These are phyloP conservation scores for Nebria brevicollis DNA, from an alignment of 2,888 invertebrate genomes.

Conservation along the genomic window DNA sequence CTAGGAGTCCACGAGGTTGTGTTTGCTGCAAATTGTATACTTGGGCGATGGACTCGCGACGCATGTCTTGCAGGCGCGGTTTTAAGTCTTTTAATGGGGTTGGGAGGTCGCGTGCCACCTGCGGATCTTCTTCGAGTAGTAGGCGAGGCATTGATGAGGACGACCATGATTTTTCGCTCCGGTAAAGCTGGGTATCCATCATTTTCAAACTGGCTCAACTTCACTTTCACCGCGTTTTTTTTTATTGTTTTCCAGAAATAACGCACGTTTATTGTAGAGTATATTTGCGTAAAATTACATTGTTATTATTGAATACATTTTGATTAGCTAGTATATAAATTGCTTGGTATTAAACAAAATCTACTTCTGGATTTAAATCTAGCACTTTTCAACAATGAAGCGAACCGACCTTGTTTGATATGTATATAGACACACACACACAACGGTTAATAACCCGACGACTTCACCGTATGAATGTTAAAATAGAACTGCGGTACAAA, in stretches of 20 bases:
- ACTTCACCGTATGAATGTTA: no score
- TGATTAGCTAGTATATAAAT: no score
- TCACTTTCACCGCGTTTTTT: no score
- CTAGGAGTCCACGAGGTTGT: slow-evolving; percentile 12
- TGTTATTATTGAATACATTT: no score
- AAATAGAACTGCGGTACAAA: no score
- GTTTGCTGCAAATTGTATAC: slow-evolving; percentile 24
- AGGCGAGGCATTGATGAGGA: slow-evolving; percentile 40
- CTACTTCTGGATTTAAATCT: no score
- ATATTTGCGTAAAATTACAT: no score
- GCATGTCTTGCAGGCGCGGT: slow-evolving; percentile 27
- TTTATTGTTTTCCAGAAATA: no score
- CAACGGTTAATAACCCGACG: no score
- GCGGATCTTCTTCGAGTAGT: slow-evolving; percentile 13
- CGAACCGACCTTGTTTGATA: not conserved
- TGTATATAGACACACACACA: no score
- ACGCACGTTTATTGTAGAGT: no score
- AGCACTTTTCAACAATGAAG: not conserved
- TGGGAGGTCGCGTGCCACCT: slow-evolving; percentile 25
- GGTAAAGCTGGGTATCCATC: slow-evolving; percentile 42
- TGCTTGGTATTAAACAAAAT: no score
- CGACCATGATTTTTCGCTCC: slow-evolving; percentile 42
- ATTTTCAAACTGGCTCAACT: not conserved
- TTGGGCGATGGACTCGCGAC: slow-evolving; percentile 32
- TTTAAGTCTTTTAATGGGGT: slow-evolving; percentile 38